Evolutionary conservation across 2,888 invertebrate species (phyloP).

Genomic region (Arge pagana): DNA sequence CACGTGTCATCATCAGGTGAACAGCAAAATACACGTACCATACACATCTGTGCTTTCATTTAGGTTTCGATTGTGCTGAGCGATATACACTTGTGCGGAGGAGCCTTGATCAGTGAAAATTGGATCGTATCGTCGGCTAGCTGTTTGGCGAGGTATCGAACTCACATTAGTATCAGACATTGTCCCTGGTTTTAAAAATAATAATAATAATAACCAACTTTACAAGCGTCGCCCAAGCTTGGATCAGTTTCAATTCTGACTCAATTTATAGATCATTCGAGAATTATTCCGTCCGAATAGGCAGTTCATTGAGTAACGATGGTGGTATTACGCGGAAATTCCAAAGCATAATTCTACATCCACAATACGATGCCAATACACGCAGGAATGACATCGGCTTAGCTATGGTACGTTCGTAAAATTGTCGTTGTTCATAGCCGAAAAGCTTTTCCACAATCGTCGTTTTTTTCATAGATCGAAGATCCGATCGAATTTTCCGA

Average conservation of each 20-base stretch:
- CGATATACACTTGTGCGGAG: conserved; percentile 1
- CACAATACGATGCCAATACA: neutral
- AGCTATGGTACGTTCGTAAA: neutral
- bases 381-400: conserved; percentile 8
- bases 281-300: neutral
- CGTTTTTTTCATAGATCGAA: neutral
- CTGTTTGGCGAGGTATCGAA: neutral
- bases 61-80: neutral
- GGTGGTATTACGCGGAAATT: neutral
- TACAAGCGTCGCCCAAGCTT: too few relatives aligned
- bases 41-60: neutral
- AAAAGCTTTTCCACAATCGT: neutral
- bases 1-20: neutral
- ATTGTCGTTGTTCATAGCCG: neutral
- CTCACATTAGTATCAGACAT: neutral
- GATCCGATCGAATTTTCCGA: neutral
- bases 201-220: neutral
- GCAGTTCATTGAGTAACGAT: neutral
- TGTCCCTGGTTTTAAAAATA: neutral
- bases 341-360: neutral
- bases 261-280: neutral
- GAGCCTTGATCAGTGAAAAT: neutral
- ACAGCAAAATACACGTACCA: neutral
- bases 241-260: too few relatives aligned
- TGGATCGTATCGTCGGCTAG: conserved; percentile 7